phyloP scores from a whole-genome alignment of 1,140 invertebrate species.

The Eurosta solidaginis region DNA sequence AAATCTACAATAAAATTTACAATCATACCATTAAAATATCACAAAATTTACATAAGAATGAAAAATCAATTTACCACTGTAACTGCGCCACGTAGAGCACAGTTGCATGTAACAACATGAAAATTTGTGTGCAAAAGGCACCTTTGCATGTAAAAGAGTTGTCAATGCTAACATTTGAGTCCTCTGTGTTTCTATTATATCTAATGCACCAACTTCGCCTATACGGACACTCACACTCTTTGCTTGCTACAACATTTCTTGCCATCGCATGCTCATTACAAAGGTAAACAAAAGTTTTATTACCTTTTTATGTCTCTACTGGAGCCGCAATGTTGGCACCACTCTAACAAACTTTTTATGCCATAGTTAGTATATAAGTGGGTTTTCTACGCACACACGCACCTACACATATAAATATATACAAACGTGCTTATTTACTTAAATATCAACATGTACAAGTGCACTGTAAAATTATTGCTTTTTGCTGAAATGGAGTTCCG shows the following conservation, averaged over 20 bases:
- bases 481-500: neutral
- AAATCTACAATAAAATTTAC: too few species aligned
- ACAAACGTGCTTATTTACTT: neutral
- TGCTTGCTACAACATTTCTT: too few species aligned
- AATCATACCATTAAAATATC: too few species aligned
- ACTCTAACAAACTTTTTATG: neutral
- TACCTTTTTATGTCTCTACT: conserved; percentile 52
- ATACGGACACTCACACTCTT: too few species aligned
- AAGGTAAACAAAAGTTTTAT: conserved; percentile 57
- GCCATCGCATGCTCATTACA: conserved; percentile 35
- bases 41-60: neutral
- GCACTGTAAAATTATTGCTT: neutral
- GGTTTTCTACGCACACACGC: neutral
- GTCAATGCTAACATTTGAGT: neutral
- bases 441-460: neutral
- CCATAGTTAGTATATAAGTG: too few species aligned
- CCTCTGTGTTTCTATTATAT: neutral
- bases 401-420: neutral
- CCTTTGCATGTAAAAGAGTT: neutral
- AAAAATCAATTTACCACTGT: conserved; percentile 4
- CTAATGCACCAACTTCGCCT: neutral
- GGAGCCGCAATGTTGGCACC: conserved; percentile 54
- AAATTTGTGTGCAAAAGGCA: neutral
- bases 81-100: neutral
- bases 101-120: neutral